Conservation (phyloP, 2,113 vertebrate genomes). For the Cryptotis parvus region DNA sequence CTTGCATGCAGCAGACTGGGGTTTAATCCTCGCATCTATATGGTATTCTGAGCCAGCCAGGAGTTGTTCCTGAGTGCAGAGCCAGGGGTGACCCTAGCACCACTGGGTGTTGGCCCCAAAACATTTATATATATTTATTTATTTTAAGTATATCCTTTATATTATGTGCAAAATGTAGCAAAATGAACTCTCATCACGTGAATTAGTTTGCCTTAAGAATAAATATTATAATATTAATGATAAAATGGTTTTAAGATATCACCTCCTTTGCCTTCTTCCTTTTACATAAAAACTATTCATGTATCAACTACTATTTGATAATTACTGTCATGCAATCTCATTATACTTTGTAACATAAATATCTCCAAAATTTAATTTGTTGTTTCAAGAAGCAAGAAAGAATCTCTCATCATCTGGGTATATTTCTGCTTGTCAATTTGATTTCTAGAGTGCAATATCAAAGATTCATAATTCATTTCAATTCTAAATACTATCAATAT, state of each 20-base stretch:
- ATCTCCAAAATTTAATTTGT: conserved; percentile 17
- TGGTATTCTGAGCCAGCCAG: too few species aligned
- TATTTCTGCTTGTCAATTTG: conserved; percentile 17
- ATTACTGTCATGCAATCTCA: not conserved
- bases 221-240: conserved; percentile 17
- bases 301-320: conserved; percentile 1
- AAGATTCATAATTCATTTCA: conserved; percentile 36
- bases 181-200: conserved; percentile 20
- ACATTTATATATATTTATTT: not conserved
- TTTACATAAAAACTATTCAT: conserved; percentile 6
- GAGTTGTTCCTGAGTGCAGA: too few species aligned
- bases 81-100: too few species aligned
- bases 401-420: conserved; percentile 14
- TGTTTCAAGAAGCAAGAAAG: conserved; percentile 27
- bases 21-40: too few species aligned
- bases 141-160: conserved; percentile 35
- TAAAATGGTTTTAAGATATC: conserved; percentile 37
- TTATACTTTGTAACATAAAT: conserved; percentile 22
- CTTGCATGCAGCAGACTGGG: too few species aligned
- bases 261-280: not conserved
- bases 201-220: conserved; percentile 23
- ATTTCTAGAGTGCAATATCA: conserved; percentile 12
- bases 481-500: conserved; percentile 26
- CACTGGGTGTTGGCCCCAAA: not conserved
- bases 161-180: conserved; percentile 8